Evolutionary conservation across 92 coral and sea anemone genomes (phyloP).

Genomic region (Chrysogorgia sp.): DNA sequence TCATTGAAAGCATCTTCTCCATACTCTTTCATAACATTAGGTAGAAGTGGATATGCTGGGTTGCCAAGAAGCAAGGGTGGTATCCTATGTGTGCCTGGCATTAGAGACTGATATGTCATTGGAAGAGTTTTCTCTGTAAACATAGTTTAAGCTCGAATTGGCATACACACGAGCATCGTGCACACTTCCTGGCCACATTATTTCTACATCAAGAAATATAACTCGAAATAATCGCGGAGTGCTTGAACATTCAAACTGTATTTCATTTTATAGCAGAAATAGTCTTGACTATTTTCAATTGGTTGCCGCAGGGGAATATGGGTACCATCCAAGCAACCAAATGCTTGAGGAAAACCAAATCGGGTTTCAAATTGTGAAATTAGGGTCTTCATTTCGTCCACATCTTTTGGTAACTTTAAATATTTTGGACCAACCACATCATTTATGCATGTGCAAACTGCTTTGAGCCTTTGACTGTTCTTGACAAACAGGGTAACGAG

Average conservation of each 20-base stretch:
- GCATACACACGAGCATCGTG: slow-evolving; percentile 62
- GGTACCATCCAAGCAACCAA: slow-evolving; percentile 54
- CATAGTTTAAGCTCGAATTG: too few species aligned
- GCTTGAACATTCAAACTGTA: too few species aligned
- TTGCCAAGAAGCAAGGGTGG: slow-evolving; percentile 52
- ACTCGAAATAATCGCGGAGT: too few species aligned
- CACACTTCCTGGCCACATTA: slow-evolving; percentile 68
- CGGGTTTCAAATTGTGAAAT: slow-evolving; percentile 57
- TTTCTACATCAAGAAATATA: too few species aligned
- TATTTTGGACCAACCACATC: slow-evolving; percentile 55
- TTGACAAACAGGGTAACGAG: slow-evolving; percentile 57
- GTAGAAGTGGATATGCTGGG: slow-evolving; percentile 58
- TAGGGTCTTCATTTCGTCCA: slow-evolving; percentile 56
- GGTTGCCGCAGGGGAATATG: too few species aligned
- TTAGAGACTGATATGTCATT: slow-evolving; percentile 31
- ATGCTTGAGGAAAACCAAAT: slow-evolving; percentile 60
- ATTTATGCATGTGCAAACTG: slow-evolving; percentile 49
- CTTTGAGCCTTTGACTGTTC: slow-evolving; percentile 47
- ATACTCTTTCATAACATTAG: too few species aligned
- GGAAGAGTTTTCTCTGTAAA: slow-evolving; percentile 57
- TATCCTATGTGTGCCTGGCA: slow-evolving; percentile 56
- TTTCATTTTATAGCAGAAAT: too few species aligned
- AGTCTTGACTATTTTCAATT: too few species aligned
- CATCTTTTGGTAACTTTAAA: slow-evolving; percentile 53
- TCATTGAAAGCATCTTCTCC: slow-evolving; percentile 53